Conservation (phyloP, 2,797 vertebrate species). For the Helicolenus hilgendorfi region DNA sequence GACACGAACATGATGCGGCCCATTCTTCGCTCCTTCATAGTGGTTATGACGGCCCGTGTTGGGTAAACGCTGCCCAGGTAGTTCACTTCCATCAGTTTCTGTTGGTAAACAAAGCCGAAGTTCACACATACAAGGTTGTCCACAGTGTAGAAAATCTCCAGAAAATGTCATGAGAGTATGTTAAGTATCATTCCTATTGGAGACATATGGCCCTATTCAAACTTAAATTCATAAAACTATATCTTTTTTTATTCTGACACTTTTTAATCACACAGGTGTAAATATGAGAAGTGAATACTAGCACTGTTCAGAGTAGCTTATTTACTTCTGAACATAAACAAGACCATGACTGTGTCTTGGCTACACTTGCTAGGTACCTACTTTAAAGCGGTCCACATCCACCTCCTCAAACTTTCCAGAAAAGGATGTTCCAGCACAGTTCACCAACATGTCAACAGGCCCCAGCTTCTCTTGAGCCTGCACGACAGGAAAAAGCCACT, state of each 20-base stretch:
- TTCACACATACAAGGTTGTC: neutral
- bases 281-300: neutral
- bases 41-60: slow-evolving; percentile 95
- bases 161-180: neutral
- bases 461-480: slow-evolving; percentile 99
- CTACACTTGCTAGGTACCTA: slow-evolving; percentile 72
- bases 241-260: neutral
- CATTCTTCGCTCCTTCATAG: slow-evolving; percentile 98
- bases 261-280: neutral
- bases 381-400: slow-evolving; percentile 94
- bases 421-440: slow-evolving; percentile 94
- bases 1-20: slow-evolving; percentile 98
- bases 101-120: slow-evolving; percentile 2
- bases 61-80: slow-evolving; percentile 98
- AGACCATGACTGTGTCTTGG: neutral
- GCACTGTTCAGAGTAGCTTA: neutral
- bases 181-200: neutral
- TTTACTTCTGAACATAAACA: neutral
- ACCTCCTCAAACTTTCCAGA: slow-evolving; percentile 97
- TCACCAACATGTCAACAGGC: slow-evolving; percentile 98
- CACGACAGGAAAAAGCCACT: slow-evolving; percentile 8
- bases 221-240: neutral
- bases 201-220: neutral
- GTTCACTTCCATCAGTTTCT: slow-evolving; percentile 98
- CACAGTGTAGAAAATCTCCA: no score